These are phyloP conservation scores for Zophobas morio DNA, from an alignment of 1,140 invertebrate genomes.

Conservation along the genomic window DNA sequence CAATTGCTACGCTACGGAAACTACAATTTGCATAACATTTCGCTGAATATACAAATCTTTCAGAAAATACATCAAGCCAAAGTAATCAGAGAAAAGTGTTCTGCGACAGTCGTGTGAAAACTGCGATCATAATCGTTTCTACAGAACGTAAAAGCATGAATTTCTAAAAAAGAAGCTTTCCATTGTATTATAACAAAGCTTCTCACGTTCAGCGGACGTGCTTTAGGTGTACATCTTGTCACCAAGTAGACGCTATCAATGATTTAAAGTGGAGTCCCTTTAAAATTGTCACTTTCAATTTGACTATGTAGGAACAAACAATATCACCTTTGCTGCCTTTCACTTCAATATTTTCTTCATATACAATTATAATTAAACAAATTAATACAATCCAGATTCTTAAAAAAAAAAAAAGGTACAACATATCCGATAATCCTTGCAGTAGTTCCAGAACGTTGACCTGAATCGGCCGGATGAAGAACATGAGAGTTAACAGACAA, in stretches of 20 bases:
- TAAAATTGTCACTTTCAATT: too few species aligned
- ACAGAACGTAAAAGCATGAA: constrained; percentile 17
- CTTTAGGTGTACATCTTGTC: constrained; percentile 37
- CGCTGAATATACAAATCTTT: background rate
- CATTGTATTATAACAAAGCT: constrained; percentile 28
- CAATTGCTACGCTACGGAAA: background rate
- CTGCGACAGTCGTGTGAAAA: constrained; percentile 1
- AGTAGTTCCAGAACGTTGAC: constrained; percentile 1
- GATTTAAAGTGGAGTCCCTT: constrained; percentile 24
- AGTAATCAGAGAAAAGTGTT: constrained; percentile 32
- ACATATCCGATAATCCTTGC: too few species aligned
- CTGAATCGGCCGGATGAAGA: constrained; percentile 23
- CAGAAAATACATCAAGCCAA: constrained; percentile 3
- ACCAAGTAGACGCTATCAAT: constrained; percentile 20
- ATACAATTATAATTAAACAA: too few species aligned
- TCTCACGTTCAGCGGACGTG: constrained; percentile 20
- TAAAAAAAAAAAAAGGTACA: too few species aligned
- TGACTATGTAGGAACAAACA: too few species aligned
- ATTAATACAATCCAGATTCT: too few species aligned
- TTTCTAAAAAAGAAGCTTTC: constrained; percentile 28
- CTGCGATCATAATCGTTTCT: constrained; percentile 29
- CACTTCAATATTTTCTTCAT: too few species aligned
- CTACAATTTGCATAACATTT: background rate
- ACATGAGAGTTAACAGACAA: constrained; percentile 24
- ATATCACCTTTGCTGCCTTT: too few species aligned